A percentile compares a stretch with the other conserved stretches of the same genome.
These are phyloP conservation scores for Sphecodes monilicornis DNA, from an alignment of 2,888 invertebrate genomes.

Conservation along the genomic window DNA sequence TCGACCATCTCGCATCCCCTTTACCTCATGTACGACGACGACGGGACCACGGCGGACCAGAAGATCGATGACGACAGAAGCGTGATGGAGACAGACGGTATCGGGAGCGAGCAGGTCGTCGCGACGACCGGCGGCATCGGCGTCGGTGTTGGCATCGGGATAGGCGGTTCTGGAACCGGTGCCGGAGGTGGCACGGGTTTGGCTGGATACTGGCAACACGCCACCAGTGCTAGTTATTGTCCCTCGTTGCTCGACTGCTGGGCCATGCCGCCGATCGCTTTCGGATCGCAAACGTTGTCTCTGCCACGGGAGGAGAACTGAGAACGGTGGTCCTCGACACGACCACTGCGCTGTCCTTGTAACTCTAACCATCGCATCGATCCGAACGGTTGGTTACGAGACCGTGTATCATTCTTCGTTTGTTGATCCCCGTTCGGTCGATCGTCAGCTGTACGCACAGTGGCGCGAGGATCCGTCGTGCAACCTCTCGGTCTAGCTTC, in stretches of 20 bases:
- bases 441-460: neutral
- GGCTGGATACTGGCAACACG: constrained; percentile 83
- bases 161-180: constrained; percentile 61
- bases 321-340: constrained; percentile 33
- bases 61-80: constrained; percentile 72
- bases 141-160: constrained; percentile 73
- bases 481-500: neutral
- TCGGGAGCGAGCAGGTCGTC: constrained; percentile 53
- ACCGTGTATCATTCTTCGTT: neutral
- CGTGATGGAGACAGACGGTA: constrained; percentile 39
- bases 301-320: constrained; percentile 78
- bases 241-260: constrained; percentile 82
- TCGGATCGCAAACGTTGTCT: constrained; percentile 77
- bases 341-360: constrained; percentile 19
- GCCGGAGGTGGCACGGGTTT: constrained; percentile 73
- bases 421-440: neutral
- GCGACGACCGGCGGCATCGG: constrained; percentile 66
- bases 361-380: constrained; percentile 4
- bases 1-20: constrained; percentile 82
- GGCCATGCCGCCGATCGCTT: constrained; percentile 80
- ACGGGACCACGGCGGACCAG: constrained; percentile 81
- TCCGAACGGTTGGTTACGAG: neutral
- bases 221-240: constrained; percentile 81
- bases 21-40: constrained; percentile 82
- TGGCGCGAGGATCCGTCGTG: no score